phyloP scores from a whole-genome alignment of 2,797 vertebrate species.

The Cryptoprocta ferox region DNA sequence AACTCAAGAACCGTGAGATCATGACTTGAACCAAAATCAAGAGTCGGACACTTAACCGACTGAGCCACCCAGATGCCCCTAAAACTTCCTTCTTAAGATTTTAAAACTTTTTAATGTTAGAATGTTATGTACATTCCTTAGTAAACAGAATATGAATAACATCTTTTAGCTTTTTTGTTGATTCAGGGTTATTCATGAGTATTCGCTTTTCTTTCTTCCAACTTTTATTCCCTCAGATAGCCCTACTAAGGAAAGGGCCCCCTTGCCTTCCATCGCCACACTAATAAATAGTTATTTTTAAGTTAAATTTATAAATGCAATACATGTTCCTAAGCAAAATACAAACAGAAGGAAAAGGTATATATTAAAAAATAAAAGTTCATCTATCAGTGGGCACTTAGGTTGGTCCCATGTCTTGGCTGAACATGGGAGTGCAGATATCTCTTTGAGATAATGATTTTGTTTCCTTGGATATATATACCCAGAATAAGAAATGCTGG shows the following conservation, averaged over 20 bases:
- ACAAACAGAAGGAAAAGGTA: not conserved
- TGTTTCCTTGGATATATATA: not conserved
- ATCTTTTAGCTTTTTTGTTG: not conserved
- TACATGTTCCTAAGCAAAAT: slow-evolving; percentile 29
- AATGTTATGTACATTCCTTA: not conserved
- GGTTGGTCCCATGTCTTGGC: not conserved
- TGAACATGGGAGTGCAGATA: not conserved
- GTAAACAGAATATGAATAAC: not conserved
- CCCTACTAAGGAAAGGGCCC: not conserved
- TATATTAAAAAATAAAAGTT: not conserved
- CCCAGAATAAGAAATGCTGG: not conserved
- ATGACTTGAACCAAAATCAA: too few relatives aligned
- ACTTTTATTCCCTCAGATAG: not conserved
- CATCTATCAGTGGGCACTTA: not conserved
- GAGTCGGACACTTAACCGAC: too few relatives aligned
- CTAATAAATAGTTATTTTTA: not conserved
- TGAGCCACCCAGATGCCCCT: too few relatives aligned
- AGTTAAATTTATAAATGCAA: not conserved
- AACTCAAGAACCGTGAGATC: too few relatives aligned
- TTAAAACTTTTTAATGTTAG: not conserved
- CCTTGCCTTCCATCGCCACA: not conserved
- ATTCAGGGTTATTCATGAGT: not conserved
- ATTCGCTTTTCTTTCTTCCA: not conserved
- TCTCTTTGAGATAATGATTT: not conserved
- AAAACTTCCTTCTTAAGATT: not conserved